Evolutionary conservation across 2,888 invertebrate genomes (phyloP), one percentile per base, ranked within the genome.

Genomic region (Vesta saturnalis): DNA sequence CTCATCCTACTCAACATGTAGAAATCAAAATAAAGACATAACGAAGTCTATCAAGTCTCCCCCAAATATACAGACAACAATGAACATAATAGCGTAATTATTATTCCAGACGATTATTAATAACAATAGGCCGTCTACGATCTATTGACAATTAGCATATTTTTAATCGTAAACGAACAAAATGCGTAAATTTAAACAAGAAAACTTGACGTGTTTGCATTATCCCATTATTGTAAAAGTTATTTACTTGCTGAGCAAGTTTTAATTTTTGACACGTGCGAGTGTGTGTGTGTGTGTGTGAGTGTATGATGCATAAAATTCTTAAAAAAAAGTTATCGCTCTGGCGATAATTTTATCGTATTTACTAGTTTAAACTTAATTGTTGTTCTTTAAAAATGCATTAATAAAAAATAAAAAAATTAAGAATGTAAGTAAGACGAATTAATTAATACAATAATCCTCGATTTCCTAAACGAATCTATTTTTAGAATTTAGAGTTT

Each of bases 61-160:
- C 43, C 30, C 43, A 43, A 43, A 43, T 43, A 12, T 43, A 43
- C 43, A 43, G 43, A 43, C 43, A 43, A 43, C 43, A 43, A 43
- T 43, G 43, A 43, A 43, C 14, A 43, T 43, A 43, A 43, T 43
- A 10, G 43, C 43, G 14, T 43, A 43, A 43, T 43, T 14, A 43
- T 43, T 43, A 43, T 43, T 2, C 43, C 5, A 4, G 12, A 12
- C 43, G 43, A 43, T 43, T 43, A 43, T 43, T 43, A 43, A n/a
- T n/a, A 43, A 14, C 43, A 43, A 12, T n/a, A 43, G 10, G 43
- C 43, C 43, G 43, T 12, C 43, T 43, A 43, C 43, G 14, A 43
- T 43, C 10, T n/a, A 43, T 43, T 12, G 30, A 30, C 10, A 30
- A 10, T 30, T 30, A 30, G 43, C 43, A 43, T 43, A 43, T 43